These are phyloP conservation scores for Petrocephalus sullivani DNA, from an alignment of 2,797 vertebrate species.

Conservation along the genomic window DNA sequence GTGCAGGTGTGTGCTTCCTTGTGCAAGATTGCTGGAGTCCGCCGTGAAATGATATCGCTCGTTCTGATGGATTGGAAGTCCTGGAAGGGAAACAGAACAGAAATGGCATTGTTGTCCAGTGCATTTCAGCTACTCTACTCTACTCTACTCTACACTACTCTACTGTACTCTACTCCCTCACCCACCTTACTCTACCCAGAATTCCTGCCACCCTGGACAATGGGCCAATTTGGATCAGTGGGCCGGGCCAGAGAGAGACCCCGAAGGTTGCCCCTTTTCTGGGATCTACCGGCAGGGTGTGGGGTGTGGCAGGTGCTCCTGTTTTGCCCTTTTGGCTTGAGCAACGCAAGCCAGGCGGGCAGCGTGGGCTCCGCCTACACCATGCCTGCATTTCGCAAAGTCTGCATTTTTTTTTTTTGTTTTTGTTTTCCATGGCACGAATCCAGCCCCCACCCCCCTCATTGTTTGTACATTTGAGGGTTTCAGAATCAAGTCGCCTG, in stretches of 20 bases:
- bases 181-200: not conserved
- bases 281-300: not conserved
- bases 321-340: not conserved
- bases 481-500: not conserved
- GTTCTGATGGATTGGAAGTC: not conserved
- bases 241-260: not conserved
- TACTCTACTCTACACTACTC: no score
- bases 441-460: not conserved
- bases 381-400: not conserved
- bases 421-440: not conserved
- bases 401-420: not conserved
- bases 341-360: not conserved
- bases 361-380: not conserved
- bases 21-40: not conserved
- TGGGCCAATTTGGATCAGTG: not conserved
- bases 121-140: not conserved
- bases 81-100: not conserved
- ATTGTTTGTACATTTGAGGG: not conserved
- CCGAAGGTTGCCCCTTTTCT: not conserved
- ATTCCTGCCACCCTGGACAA: not conserved
- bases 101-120: not conserved
- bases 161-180: not conserved
- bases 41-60: not conserved
- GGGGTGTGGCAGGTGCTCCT: not conserved
- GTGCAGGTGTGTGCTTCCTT: not conserved